A percentile compares a stretch with the other conserved stretches of the same genome.
Evolutionary conservation across 2,113 vertebrate species (phyloP).

Genomic region (Oenanthe oenanthe): DNA sequence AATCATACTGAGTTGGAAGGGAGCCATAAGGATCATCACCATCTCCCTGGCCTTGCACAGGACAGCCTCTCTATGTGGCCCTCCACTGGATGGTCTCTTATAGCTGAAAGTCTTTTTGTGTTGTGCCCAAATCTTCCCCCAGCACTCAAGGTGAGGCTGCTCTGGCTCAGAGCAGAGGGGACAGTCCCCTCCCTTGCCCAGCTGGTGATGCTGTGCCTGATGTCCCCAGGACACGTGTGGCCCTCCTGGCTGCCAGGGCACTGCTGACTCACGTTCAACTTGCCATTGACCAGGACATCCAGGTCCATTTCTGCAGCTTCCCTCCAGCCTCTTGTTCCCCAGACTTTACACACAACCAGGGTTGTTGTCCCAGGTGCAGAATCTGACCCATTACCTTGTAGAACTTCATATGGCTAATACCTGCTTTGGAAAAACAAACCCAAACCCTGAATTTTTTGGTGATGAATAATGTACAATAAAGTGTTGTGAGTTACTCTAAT

Average conservation of each 20-base stretch:
- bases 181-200: accelerated
- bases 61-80: neutral
- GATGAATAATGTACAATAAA: neutral
- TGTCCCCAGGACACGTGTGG: neutral
- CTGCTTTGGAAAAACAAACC: neutral
- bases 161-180: neutral
- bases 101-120: neutral
- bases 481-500: neutral
- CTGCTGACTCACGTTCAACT: accelerated
- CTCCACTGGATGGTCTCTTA: neutral
- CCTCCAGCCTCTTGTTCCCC: neutral
- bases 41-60: neutral
- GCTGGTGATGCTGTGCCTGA: neutral
- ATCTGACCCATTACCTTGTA: neutral
- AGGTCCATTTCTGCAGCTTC: neutral
- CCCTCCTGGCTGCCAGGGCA: neutral
- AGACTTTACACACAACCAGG: no score
- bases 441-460: neutral
- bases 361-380: neutral
- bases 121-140: neutral
- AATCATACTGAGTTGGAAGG: neutral
- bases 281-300: accelerated
- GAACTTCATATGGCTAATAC: neutral
- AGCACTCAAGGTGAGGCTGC: accelerated
- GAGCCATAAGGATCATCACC: neutral